Evolutionary conservation across 2,113 vertebrate genomes (phyloP).

Genomic region (Ceyx margarethae): DNA sequence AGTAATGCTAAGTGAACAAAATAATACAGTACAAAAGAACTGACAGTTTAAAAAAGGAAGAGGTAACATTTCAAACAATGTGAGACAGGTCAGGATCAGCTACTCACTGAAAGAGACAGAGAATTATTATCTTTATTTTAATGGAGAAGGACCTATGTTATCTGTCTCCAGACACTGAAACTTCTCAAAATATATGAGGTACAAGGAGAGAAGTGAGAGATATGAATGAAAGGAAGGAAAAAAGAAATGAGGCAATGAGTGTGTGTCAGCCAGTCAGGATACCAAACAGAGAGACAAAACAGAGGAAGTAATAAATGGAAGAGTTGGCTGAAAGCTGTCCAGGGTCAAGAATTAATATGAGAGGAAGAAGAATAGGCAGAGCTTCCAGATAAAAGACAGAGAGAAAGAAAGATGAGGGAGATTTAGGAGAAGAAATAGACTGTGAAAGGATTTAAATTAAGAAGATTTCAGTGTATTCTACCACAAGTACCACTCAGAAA

Average conservation of each 20-base stretch:
- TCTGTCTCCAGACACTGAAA: not conserved
- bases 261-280: not conserved
- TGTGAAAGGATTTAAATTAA: conserved; percentile 5
- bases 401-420: not conserved
- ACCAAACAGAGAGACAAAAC: not conserved
- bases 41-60: not conserved
- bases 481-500: not conserved
- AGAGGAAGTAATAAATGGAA: not conserved
- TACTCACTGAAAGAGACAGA: not conserved
- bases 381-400: not conserved
- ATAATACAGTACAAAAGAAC: not conserved
- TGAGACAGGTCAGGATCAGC: not conserved
- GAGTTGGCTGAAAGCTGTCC: not conserved
- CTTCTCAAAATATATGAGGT: not conserved
- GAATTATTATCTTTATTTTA: not conserved
- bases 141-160: not conserved
- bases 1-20: not conserved
- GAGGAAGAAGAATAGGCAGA: not conserved
- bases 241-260: not conserved
- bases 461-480: not conserved
- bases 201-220: not conserved
- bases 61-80: not conserved
- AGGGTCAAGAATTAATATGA: not conserved
- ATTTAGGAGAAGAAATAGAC: not conserved
- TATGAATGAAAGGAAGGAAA: not conserved